phyloP scores from a whole-genome alignment of 2,797 vertebrate species.

The Hippocampus kuda region DNA sequence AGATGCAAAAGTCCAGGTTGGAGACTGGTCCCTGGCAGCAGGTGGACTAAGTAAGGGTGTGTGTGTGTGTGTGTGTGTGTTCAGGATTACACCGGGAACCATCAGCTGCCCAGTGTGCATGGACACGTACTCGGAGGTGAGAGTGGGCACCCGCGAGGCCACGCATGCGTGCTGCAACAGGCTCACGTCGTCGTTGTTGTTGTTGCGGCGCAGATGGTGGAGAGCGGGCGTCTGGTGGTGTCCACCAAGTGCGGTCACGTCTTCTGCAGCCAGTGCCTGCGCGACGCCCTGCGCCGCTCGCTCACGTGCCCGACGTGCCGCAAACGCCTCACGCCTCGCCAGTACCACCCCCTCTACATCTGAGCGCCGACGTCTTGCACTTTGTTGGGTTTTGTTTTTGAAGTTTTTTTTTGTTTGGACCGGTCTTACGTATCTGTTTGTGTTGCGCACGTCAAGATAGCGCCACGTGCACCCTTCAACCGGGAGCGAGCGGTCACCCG shows the following conservation, averaged over 20 bases:
- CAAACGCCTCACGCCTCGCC: conserved; percentile 82
- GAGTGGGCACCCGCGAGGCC: conserved; percentile 11
- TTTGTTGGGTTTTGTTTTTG: too few relatives aligned
- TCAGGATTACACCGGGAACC: conserved; percentile 62
- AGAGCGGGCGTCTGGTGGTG: conserved; percentile 83
- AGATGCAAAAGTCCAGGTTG: too few relatives aligned
- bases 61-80: conserved; percentile 13
- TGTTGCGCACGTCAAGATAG: too few relatives aligned
- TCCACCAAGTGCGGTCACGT: conserved; percentile 92
- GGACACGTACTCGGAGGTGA: conserved; percentile 85
- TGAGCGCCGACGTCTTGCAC: conserved; percentile 29
- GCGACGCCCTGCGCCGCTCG: conserved; percentile 76
- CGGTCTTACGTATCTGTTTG: background rate
- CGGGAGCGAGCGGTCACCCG: too few relatives aligned
- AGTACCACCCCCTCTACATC: conserved; percentile 93
- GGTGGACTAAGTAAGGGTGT: too few relatives aligned
- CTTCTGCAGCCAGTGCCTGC: conserved; percentile 93
- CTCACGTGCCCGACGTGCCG: conserved; percentile 88
- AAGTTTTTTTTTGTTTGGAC: background rate
- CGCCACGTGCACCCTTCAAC: too few relatives aligned
- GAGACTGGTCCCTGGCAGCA: too few relatives aligned
- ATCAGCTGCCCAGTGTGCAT: conserved; percentile 88
- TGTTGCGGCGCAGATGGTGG: conserved; percentile 69
- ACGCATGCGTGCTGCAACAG: background rate
- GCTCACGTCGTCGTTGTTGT: background rate